Conservation (phyloP, 2,888 invertebrate genomes). For the Sycophila texana region DNA sequence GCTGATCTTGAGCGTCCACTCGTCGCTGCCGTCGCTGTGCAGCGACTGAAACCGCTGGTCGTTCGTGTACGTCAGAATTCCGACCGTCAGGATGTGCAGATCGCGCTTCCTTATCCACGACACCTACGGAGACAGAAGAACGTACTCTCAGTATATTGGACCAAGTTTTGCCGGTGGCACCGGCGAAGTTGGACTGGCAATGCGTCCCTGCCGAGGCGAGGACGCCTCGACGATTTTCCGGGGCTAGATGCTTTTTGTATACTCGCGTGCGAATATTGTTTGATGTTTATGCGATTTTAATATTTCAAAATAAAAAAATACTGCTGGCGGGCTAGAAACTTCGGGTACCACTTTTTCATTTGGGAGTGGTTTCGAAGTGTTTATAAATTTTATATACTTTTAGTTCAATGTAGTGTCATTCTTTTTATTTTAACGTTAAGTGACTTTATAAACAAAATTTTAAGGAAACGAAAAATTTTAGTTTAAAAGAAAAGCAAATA, state of each 20-base stretch:
- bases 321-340: too few species aligned
- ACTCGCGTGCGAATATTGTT: background rate
- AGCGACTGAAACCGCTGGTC: constrained; percentile 85
- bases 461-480: too few species aligned
- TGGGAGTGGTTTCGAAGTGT: too few species aligned
- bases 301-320: too few species aligned
- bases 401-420: too few species aligned
- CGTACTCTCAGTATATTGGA: background rate
- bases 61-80: constrained; percentile 84
- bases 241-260: background rate
- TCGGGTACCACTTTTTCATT: too few species aligned
- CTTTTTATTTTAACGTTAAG: too few species aligned
- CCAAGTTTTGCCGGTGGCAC: background rate
- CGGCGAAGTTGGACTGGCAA: background rate
- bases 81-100: constrained; percentile 85
- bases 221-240: background rate
- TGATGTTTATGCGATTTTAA: background rate
- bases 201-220: too few species aligned
- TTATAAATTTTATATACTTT: too few species aligned
- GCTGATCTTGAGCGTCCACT: constrained; percentile 84
- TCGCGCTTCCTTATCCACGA: constrained; percentile 92
- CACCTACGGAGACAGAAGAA: constrained; percentile 78
- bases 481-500: too few species aligned
- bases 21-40: constrained; percentile 84
- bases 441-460: too few species aligned